A percentile compares a stretch with the other conserved stretches of the same genome.
phyloP scores from a whole-genome alignment of 2,888 invertebrate species.

The Endomychus coccineus region DNA sequence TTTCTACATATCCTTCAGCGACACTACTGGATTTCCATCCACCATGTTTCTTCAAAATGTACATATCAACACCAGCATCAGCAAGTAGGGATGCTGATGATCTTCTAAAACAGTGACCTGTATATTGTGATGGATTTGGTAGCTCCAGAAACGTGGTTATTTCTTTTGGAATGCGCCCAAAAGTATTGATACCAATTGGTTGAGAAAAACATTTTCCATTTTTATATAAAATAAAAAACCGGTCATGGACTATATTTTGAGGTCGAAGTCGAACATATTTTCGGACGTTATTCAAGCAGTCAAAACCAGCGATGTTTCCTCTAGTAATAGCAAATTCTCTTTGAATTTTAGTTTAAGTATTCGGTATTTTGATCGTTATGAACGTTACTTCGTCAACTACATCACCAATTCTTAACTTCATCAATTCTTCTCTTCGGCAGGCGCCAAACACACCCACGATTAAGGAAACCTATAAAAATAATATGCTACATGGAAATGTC shows the following conservation, averaged over 20 bases:
- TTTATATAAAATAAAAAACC: constrained; percentile 17
- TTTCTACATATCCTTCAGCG: too few species aligned
- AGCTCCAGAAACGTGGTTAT: constrained; percentile 18
- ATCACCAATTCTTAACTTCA: constrained; percentile 17
- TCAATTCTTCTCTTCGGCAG: constrained; percentile 18
- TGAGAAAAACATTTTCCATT: constrained; percentile 16
- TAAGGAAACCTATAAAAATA: constrained; percentile 14
- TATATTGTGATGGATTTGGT: constrained; percentile 16
- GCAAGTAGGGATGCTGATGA: too few species aligned
- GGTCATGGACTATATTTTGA: constrained; percentile 9
- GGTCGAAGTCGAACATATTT: constrained; percentile 16
- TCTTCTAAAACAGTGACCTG: constrained; percentile 15
- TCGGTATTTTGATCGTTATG: constrained; percentile 13
- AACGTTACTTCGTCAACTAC: constrained; percentile 16
- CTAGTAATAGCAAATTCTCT: constrained; percentile 16
- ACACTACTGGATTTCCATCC: too few species aligned
- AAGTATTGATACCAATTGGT: constrained; percentile 16
- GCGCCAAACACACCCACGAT: constrained; percentile 21
- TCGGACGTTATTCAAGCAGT: constrained; percentile 11
- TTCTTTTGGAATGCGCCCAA: constrained; percentile 15
- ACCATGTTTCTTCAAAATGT: too few species aligned
- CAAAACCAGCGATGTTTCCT: constrained; percentile 7
- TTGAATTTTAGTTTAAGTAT: constrained; percentile 13
- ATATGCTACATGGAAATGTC: too few species aligned
- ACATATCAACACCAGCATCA: too few species aligned